Evolutionary conservation across 2,888 invertebrate species (phyloP), one percentile per base, ranked within the genome.

Genomic region (Scaptomyza tumidula): DNA sequence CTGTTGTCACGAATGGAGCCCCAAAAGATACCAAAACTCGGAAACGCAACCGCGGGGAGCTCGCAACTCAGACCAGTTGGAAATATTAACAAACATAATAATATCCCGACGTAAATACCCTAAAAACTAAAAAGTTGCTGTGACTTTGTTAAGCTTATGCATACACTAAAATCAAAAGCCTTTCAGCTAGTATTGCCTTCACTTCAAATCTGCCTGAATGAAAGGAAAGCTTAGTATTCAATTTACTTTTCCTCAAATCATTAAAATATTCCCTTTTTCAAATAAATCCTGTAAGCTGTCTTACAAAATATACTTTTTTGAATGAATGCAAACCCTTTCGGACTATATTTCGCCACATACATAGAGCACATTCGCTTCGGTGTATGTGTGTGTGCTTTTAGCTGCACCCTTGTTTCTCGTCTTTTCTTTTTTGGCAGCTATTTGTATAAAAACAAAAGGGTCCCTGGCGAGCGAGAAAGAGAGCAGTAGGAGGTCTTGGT

Each of bases 1-100:
- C 70, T 71, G 86, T 87, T 87, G 86, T 86, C 86, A 86, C 87
- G 86, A 80, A 81, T 69, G 65, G 50, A 56, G 65, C 50, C 63
- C 64, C 63, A 52, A 64, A 63, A 80, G 63, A 81, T 66, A 79
- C 60, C 52, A 44, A 16, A 41, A 10, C 16, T 41, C 16, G 10
- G 24, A 3, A 59, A 41, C 27, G 19, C 54, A 69, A 37, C 67
- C 50, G 61, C 49, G 67, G 59, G 68, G 49, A 50, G 67, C 56
- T 45, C 14, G 46, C 75, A 68, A 62, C 71, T 68, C 45, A 53
- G 70, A 53, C 59, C 59, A 59, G 71, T 59, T 79, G 83, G 79
- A 81, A 82, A 75, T 81, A 83, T 81, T 81, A 78, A 65, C 74
- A 77, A 80, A 75, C 64, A 61, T 77, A 77, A 80, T 76, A 71